phyloP scores from a whole-genome alignment of 2,888 invertebrate species.

The Deilephila porcellus region DNA sequence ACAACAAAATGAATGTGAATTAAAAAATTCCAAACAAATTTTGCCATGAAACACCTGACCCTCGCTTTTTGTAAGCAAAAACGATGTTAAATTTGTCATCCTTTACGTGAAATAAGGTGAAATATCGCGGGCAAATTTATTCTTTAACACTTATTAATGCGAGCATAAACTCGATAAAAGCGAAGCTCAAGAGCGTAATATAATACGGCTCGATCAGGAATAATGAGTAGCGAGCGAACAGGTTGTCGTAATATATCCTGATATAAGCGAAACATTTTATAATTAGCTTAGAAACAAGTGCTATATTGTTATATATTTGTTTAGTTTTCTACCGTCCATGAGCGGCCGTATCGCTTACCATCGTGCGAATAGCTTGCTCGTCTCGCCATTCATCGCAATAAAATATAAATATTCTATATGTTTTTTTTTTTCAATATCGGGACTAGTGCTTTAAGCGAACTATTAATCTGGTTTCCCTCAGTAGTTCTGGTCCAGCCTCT shows the following conservation, averaged over 20 bases:
- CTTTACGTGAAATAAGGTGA: slow-evolving; percentile 1
- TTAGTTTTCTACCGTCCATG: no score
- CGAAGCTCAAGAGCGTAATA: neutral
- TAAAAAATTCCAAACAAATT: neutral
- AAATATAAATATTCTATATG: no score
- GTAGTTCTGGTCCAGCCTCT: no score
- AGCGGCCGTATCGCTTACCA: no score
- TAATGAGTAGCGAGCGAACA: neutral
- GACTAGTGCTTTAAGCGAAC: no score
- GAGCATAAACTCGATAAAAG: neutral
- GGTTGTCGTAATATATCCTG: neutral
- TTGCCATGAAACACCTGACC: neutral
- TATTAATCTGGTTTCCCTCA: no score
- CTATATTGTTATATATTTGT: no score
- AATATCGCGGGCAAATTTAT: slow-evolving; percentile 8
- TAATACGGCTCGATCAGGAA: slow-evolving; percentile 2
- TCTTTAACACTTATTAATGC: slow-evolving; percentile 19
- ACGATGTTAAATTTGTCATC: slow-evolving; percentile 11
- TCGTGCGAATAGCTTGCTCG: no score
- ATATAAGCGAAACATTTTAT: neutral
- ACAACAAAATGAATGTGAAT: neutral
- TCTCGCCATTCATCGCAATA: no score
- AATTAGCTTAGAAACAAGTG: no score
- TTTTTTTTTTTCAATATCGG: no score
- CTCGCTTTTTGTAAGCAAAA: slow-evolving; percentile 3